Conservation (phyloP, 2,113 vertebrate species). For the Salvelinus alpinus region DNA sequence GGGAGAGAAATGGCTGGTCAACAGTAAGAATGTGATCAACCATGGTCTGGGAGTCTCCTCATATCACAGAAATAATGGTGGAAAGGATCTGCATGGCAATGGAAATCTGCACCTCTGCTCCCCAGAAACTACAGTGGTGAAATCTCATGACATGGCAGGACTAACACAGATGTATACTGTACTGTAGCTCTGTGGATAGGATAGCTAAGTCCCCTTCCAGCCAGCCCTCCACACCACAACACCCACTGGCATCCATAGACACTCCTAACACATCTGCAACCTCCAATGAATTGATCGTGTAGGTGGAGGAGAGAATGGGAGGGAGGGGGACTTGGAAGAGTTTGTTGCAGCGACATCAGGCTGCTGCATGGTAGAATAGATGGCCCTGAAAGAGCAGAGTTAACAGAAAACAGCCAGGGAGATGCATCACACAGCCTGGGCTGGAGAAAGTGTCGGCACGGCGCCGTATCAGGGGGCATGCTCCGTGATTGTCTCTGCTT, state of each 20-base stretch:
- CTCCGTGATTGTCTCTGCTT: slow-evolving; percentile 62
- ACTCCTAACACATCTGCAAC: too few relatives aligned
- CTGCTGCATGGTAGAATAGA: slow-evolving; percentile 58
- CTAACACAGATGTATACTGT: too few relatives aligned
- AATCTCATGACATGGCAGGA: slow-evolving; percentile 18
- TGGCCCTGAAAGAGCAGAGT: slow-evolving; percentile 69
- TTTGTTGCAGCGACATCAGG: slow-evolving; percentile 18
- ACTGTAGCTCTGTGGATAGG: too few relatives aligned
- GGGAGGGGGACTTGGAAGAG: too few relatives aligned
- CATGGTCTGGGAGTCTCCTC: slow-evolving; percentile 22
- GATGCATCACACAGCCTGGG: slow-evolving; percentile 63
- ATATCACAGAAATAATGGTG: slow-evolving; percentile 23
- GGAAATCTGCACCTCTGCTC: neutral
- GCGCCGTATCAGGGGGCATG: slow-evolving; percentile 47
- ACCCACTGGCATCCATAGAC: too few relatives aligned
- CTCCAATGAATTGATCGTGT: too few relatives aligned
- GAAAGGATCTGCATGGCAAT: slow-evolving; percentile 17
- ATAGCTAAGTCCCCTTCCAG: too few relatives aligned
- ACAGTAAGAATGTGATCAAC: slow-evolving; percentile 48
- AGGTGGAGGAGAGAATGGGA: too few relatives aligned
- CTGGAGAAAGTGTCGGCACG: slow-evolving; percentile 54
- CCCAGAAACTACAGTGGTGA: neutral
- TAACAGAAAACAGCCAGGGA: slow-evolving; percentile 67
- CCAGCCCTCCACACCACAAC: too few relatives aligned
- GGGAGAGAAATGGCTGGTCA: slow-evolving; percentile 54